Base-by-base conservation (phyloP, 2,888 invertebrate genomes). In the Congeria kusceri region DNA sequence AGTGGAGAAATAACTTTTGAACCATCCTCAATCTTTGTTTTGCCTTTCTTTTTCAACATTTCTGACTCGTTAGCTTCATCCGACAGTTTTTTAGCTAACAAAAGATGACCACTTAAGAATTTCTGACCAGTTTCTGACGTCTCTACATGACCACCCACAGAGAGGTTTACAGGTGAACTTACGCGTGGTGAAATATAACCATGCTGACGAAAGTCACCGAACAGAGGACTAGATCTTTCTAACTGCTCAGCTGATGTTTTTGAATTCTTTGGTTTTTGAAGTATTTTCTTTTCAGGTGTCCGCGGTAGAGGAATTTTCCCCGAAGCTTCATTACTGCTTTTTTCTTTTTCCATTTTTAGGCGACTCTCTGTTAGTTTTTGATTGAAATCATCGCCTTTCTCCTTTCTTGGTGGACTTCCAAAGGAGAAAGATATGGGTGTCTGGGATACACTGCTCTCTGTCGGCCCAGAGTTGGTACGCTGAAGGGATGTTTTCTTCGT, bases 1-100 rank as follows among this genome's bases (percentile, higher is more conserved):
- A 71, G 27, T 1, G 39, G 67, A 3, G 75, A 71, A 5, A 32
- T 72, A 11, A 44, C 18, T 9, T 64, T 63, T 20, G 39, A 25
- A 0, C 63, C 49, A 25, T 65, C 66, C 15, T 71, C 69, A 47
- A 1, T 46, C 49, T 47, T 67, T 9, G 25, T 11, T 25, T 65
- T 72, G 11, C 47, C 27, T 23, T 62, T 82, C 76, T 76, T 83
- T 74, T 69, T 82, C 25, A 63, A 44, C 58, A 79, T 84, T 57
- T 85, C 87, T 3, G 84, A 81, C 28, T 90, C 89, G 62, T 80
- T 80, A 5, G 94, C 94, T 71, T 93, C 93, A 77, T 93, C 94
- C 4, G 94, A 94, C 9, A 94, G 84, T 32, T 93, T 92, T 76
- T 94, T 93, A n/a, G 93, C 92, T 27, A 94, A 84, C n/a, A 93